phyloP scores from a whole-genome alignment of 1,140 invertebrate genomes.

The Lordiphosa mommai region DNA sequence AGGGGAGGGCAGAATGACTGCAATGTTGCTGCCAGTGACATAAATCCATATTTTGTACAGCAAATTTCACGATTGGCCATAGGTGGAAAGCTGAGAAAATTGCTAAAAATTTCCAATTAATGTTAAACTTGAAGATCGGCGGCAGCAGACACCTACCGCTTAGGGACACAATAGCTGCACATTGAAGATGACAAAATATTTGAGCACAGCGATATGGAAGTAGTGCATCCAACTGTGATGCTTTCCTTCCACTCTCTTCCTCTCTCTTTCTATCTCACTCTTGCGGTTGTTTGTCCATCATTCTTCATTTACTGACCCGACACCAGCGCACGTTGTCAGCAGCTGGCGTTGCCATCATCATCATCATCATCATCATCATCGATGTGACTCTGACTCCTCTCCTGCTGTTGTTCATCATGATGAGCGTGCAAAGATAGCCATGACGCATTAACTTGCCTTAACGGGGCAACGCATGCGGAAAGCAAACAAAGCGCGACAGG shows the following conservation, averaged over 20 bases:
- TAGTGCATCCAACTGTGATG: constrained; percentile 23
- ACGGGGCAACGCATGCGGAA: constrained; percentile 56
- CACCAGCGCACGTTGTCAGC: constrained; percentile 60
- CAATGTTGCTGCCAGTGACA: constrained; percentile 43
- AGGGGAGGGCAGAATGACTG: neutral
- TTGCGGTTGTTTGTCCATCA: constrained; percentile 45
- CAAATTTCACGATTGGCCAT: constrained; percentile 67
- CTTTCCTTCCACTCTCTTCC: neutral
- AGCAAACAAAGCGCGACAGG: constrained; percentile 71
- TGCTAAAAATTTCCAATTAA: constrained; percentile 74
- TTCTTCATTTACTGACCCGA: constrained; percentile 75
- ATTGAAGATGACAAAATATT: constrained; percentile 72
- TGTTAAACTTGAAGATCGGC: constrained; percentile 48
- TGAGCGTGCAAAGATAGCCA: constrained; percentile 52
- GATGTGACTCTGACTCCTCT: constrained; percentile 44
- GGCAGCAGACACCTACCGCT: constrained; percentile 5
- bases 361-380: constrained; percentile 51
- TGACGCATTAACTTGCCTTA: constrained; percentile 57
- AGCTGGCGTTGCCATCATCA: constrained; percentile 51
- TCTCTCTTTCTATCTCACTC: neutral
- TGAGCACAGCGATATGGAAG: constrained; percentile 2
- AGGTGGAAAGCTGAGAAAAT: constrained; percentile 50
- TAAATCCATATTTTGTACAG: constrained; percentile 72
- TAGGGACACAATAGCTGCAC: constrained; percentile 40
- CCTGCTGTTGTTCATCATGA: constrained; percentile 17